phyloP scores from a whole-genome alignment of 1,140 invertebrate genomes.

The Coptotermes formosanus region DNA sequence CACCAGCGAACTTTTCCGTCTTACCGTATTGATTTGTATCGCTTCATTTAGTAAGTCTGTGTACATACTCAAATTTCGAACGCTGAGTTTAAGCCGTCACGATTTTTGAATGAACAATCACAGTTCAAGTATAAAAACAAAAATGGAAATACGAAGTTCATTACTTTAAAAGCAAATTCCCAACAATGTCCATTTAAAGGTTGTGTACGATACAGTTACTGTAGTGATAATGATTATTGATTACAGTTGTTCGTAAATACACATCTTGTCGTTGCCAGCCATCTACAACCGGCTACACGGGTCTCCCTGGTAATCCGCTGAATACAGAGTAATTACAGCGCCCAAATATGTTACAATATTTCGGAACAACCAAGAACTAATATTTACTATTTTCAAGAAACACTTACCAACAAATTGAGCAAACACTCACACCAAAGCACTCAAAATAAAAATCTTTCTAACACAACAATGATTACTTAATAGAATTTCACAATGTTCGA shows the following conservation, averaged over 20 bases:
- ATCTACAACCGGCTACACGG: constrained; percentile 6
- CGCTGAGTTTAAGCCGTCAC: too few species aligned
- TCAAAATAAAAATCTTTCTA: background rate
- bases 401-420: constrained; percentile 1
- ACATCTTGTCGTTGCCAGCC: background rate
- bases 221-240: constrained; percentile 13
- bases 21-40: too few species aligned
- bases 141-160: too few species aligned
- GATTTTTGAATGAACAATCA: too few species aligned
- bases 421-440: background rate
- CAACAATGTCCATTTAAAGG: too few species aligned
- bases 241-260: constrained; percentile 2
- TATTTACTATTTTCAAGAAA: background rate
- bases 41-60: too few species aligned
- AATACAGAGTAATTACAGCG: background rate
- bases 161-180: too few species aligned
- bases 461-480: background rate
- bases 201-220: background rate
- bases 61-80: too few species aligned
- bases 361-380: background rate
- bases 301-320: background rate
- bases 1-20: too few species aligned
- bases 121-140: too few species aligned
- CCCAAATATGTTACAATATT: background rate
- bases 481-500: background rate